phyloP scores from a whole-genome alignment of 2,797 vertebrate genomes.

The Syngnathus rostellatus region DNA sequence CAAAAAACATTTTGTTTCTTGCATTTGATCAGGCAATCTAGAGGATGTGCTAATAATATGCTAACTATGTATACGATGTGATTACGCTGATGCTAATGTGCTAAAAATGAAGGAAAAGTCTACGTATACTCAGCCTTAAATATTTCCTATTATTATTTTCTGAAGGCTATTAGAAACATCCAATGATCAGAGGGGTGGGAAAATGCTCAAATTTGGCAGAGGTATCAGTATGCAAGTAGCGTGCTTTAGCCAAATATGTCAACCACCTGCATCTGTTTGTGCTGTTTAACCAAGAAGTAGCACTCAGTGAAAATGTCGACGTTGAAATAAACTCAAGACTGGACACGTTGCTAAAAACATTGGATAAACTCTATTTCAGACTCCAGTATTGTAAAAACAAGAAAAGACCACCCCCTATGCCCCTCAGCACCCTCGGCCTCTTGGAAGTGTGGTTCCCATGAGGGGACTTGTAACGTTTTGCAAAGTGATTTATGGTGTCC shows the following conservation, averaged over 20 bases:
- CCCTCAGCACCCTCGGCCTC: slow-evolving; percentile 6
- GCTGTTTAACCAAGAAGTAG: background rate
- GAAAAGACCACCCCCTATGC: slow-evolving; percentile 8
- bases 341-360: background rate
- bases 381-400: slow-evolving; percentile 10
- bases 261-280: background rate
- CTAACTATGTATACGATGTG: no score
- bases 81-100: no score
- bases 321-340: background rate
- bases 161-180: background rate
- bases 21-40: no score
- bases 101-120: no score
- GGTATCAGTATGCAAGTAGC: background rate
- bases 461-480: slow-evolving; percentile 12
- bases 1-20: no score
- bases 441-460: slow-evolving; percentile 31
- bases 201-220: background rate
- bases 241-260: background rate
- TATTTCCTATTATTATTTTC: background rate
- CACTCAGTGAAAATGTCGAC: background rate
- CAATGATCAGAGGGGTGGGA: background rate
- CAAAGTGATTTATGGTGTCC: slow-evolving; percentile 28
- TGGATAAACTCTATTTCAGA: slow-evolving; percentile 6
- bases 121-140: background rate
- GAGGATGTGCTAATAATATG: no score